Conservation (phyloP, 2,113 vertebrate species). For the Tor tambroides region DNA sequence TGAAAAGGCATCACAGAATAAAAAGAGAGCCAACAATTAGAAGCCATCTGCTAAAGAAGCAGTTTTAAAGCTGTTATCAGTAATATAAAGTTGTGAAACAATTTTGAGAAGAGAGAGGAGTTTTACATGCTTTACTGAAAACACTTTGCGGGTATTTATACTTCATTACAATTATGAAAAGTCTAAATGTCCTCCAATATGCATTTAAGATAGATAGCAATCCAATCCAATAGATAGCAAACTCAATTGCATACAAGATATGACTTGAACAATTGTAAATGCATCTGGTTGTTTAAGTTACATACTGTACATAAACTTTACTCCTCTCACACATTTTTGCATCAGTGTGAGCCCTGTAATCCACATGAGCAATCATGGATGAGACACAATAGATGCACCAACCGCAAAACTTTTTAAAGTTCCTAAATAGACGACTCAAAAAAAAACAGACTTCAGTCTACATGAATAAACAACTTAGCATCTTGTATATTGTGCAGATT, state of each 20-base stretch:
- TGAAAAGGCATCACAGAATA: not conserved
- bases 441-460: not conserved
- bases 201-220: not conserved
- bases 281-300: not conserved
- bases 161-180: no score
- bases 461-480: not conserved
- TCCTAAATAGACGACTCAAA: not conserved
- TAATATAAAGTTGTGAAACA: not conserved
- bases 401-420: not conserved
- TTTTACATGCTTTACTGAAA: not conserved
- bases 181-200: no score
- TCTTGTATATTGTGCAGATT: not conserved
- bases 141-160: not conserved
- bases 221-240: not conserved
- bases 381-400: not conserved
- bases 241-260: not conserved
- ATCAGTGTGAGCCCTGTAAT: not conserved
- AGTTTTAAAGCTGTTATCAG: not conserved
- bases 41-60: not conserved
- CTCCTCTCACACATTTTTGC: not conserved
- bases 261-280: not conserved
- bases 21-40: not conserved
- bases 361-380: not conserved
- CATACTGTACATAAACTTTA: not conserved
- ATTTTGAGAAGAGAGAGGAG: slow-evolving; percentile 15